Percentiles rank a stretch among this genome's conserved stretches.
Conservation (phyloP, 2,113 vertebrate species). For the Anguilla rostrata region DNA sequence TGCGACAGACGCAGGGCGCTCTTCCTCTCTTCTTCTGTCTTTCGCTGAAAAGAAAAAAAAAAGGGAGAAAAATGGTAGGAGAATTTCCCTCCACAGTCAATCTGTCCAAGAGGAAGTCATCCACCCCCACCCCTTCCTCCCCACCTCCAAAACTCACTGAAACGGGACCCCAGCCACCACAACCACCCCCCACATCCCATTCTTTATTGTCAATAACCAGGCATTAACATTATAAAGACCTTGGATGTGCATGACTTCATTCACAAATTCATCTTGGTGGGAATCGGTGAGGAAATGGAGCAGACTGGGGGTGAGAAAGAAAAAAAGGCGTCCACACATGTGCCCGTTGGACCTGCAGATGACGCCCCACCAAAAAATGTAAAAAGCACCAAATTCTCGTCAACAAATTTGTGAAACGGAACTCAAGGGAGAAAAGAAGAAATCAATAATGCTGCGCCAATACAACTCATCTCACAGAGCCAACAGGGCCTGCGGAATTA, state of each 20-base stretch:
- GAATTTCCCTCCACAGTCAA: slow-evolving; percentile 75
- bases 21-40: slow-evolving; percentile 77
- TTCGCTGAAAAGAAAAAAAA: neutral
- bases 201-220: slow-evolving; percentile 58
- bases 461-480: neutral
- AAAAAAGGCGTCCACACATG: slow-evolving; percentile 77
- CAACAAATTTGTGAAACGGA: neutral
- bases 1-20: slow-evolving; percentile 68
- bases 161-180: neutral
- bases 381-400: slow-evolving; percentile 1
- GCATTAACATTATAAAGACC: slow-evolving; percentile 89
- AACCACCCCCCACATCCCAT: neutral
- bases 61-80: slow-evolving; percentile 46
- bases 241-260: slow-evolving; percentile 82
- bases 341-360: slow-evolving; percentile 80
- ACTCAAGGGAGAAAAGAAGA: no score
- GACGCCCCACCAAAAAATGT: slow-evolving; percentile 66
- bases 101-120: slow-evolving; percentile 77
- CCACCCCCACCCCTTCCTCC: slow-evolving; percentile 42
- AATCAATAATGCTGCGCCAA: neutral
- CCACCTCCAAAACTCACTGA: neutral
- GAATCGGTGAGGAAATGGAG: slow-evolving; percentile 81
- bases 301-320: slow-evolving; percentile 72
- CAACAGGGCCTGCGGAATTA: neutral
- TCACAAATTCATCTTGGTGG: slow-evolving; percentile 86